A percentile compares a stretch with the other conserved stretches of the same genome.
phyloP scores from a whole-genome alignment of 2,797 vertebrate genomes.

The Momotus momota region DNA sequence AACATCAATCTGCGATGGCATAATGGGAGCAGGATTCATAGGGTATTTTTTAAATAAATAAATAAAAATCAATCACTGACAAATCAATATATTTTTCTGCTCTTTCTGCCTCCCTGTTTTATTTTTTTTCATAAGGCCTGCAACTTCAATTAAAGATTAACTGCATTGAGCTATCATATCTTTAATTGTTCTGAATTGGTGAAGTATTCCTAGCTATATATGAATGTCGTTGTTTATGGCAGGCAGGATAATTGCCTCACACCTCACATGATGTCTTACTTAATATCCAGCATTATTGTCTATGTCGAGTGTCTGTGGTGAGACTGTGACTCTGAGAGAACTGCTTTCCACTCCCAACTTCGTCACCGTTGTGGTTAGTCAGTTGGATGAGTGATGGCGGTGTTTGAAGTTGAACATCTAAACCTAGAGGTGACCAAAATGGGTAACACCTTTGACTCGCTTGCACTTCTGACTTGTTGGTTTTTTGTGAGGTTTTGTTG shows the following conservation, averaged over 20 bases:
- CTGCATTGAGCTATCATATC: conserved; percentile 2
- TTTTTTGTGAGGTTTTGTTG: background rate
- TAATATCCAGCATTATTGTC: background rate
- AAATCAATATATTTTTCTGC: conserved; percentile 54
- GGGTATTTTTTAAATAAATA: background rate
- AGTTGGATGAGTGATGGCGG: background rate
- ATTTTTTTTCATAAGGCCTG: conserved; percentile 28
- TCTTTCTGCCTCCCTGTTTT: conserved; percentile 32
- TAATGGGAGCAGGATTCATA: conserved; percentile 54
- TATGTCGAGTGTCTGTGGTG: background rate
- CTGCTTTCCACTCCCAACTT: background rate
- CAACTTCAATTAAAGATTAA: conserved; percentile 53
- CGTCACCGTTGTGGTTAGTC: background rate
- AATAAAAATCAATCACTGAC: conserved; percentile 52
- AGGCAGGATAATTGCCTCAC: background rate
- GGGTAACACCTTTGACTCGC: background rate
- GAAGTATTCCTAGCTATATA: background rate
- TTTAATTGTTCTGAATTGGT: conserved; percentile 39
- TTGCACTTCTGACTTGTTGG: background rate
- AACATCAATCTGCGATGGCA: conserved; percentile 57
- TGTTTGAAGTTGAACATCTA: background rate
- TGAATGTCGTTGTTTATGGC: background rate
- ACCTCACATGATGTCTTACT: background rate
- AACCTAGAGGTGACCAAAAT: background rate
- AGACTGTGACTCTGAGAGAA: background rate